Evolutionary conservation across 2,888 invertebrate genomes (phyloP), one percentile per base, ranked within the genome.

Genomic region (Sarcophaga subvicina): DNA sequence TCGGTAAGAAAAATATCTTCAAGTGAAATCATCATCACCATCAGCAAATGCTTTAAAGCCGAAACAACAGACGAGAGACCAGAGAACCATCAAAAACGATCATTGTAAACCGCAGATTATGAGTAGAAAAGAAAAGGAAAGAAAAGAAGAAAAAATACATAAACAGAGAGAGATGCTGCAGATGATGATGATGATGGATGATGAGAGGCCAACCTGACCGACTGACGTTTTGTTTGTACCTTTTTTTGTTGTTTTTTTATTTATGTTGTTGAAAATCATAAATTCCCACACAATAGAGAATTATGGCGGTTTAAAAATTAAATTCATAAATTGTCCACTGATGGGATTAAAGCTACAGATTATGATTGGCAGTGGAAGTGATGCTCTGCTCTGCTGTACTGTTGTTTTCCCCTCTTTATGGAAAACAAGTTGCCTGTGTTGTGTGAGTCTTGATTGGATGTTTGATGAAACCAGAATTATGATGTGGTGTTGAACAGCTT

Each of bases 201-300:
- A 70, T 73, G 72, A 72, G 20, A 54, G 60, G 66, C 67, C 71
- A 2, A 62, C 45, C 66, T 17, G 66, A 2, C 70, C 49, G 49
- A 25, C 47, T 62, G 45, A 17, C 63, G 64, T 54, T 72, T 66
- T 49, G 20, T 37, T 62, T 62, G 45, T 63, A 54, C 3, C 14
- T 37, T 37, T 37, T 37, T 37, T 27, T 27, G 22, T 22, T 4
- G 5, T 27, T 27, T 5, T 25, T 25, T 5, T 4, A 0, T 37
- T 37, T 37, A 10, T 37, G 37, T 37, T 37, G 3, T 10, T 37
- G 8, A 54, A 54, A 62, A 27, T 73, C 64, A 86, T 80, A 75
- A 80, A 91, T 91, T 91, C 91, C 91, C 91, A 91, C 91, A 91
- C 90, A 91, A 91, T 91, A 90, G 83, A 90, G 83, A 81, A 79